A percentile compares a stretch with the other conserved stretches of the same genome.
phyloP scores from a whole-genome alignment of 2,797 vertebrate species.

The Menidia menidia region DNA sequence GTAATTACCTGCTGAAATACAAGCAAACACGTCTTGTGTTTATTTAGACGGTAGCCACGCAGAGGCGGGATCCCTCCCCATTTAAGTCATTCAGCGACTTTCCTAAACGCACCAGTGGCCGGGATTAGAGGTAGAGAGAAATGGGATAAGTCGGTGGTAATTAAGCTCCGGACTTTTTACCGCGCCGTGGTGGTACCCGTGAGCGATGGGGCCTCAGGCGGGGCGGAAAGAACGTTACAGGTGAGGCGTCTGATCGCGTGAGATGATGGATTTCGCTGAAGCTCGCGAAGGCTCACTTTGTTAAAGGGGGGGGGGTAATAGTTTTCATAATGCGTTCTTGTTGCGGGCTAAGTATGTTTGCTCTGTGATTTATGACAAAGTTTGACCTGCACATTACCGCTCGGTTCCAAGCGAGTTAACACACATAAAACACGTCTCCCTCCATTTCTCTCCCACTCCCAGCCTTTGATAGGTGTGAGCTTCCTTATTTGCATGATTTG shows the following conservation, averaged over 20 bases:
- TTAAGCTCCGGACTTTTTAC: slow-evolving; percentile 43
- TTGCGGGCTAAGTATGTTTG: slow-evolving; percentile 34
- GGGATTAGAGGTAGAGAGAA: slow-evolving; percentile 29
- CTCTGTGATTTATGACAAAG: slow-evolving; percentile 56
- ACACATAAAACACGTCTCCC: neutral
- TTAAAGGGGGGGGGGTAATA: slow-evolving; percentile 21
- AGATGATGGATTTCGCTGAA: neutral
- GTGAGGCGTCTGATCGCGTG: slow-evolving; percentile 16
- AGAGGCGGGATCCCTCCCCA: slow-evolving; percentile 35
- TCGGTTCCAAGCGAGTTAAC: slow-evolving; percentile 28
- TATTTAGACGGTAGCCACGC: slow-evolving; percentile 19
- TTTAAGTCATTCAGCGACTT: slow-evolving; percentile 17
- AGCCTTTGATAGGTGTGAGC: slow-evolving; percentile 42
- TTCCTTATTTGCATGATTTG: slow-evolving; percentile 57
- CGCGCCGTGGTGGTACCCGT: slow-evolving; percentile 12
- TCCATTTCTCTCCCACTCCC: slow-evolving; percentile 1
- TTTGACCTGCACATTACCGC: slow-evolving; percentile 52
- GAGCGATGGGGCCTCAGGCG: slow-evolving; percentile 4
- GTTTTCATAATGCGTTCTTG: slow-evolving; percentile 30
- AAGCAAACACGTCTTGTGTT: slow-evolving; percentile 26
- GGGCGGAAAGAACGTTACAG: neutral
- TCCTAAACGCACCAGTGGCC: slow-evolving; percentile 4
- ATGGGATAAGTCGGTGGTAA: slow-evolving; percentile 37
- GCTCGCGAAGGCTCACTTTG: neutral
- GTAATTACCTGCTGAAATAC: slow-evolving; percentile 59